A percentile compares a stretch with the other conserved stretches of the same genome.
phyloP scores from a whole-genome alignment of 2,113 vertebrate genomes.

The Apaloderma vittatum region DNA sequence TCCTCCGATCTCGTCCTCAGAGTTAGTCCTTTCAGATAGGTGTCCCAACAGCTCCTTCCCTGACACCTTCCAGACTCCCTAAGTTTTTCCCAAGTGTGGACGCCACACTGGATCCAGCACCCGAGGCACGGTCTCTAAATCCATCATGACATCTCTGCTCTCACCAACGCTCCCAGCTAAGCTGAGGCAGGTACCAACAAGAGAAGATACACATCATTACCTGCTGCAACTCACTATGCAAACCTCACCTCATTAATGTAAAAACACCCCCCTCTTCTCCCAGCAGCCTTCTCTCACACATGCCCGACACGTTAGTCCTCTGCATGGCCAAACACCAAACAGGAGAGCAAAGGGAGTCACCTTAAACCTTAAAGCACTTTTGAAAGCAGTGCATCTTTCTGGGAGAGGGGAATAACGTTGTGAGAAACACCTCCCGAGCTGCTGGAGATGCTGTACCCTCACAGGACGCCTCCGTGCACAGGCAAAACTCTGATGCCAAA shows the following conservation, averaged over 20 bases:
- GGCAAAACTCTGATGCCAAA: background rate
- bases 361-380: background rate
- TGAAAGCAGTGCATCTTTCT: background rate
- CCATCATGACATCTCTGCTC: background rate
- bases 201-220: background rate
- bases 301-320: background rate
- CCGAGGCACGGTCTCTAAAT: background rate
- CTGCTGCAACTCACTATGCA: background rate
- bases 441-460: background rate
- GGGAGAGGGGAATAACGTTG: fast-evolving
- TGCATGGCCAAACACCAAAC: fast-evolving
- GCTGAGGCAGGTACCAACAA: background rate
- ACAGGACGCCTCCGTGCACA: fast-evolving
- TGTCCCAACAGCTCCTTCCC: background rate
- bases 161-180: background rate
- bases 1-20: fast-evolving
- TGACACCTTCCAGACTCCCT: no score
- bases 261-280: background rate
- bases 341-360: fast-evolving
- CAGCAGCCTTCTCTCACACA: background rate
- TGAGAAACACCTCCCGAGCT: background rate
- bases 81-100: fast-evolving
- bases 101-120: background rate
- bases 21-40: fast-evolving
- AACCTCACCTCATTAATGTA: background rate